Conservation (phyloP, 2,888 invertebrate genomes). For the Cactoblastis cactorum region DNA sequence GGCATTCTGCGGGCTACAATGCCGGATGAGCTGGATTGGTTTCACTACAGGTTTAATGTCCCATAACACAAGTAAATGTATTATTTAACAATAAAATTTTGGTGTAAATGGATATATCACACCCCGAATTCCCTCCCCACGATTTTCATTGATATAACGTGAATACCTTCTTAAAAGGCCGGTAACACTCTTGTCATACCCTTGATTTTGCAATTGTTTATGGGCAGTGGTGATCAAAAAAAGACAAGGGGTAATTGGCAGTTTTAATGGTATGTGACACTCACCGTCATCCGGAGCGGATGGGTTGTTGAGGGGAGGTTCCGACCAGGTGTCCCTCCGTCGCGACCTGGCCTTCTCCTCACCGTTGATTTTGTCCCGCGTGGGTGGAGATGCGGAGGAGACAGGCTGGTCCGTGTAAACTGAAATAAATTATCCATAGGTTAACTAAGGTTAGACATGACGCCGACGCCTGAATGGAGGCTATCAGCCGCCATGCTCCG, state of each 20-base stretch:
- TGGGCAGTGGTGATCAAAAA: neutral
- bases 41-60: neutral
- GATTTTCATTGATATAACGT: too few relatives aligned
- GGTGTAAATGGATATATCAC: too few relatives aligned
- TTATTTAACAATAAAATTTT: neutral
- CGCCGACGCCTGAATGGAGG: too few relatives aligned
- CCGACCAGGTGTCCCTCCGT: constrained; percentile 74
- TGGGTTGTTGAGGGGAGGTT: constrained; percentile 46
- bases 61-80: neutral
- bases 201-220: neutral
- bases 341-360: constrained; percentile 84
- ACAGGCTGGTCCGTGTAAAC: constrained; percentile 84
- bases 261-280: too few relatives aligned
- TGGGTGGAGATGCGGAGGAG: constrained; percentile 89
- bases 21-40: neutral
- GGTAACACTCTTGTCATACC: too few relatives aligned
- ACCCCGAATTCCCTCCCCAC: too few relatives aligned
- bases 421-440: constrained; percentile 35
- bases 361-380: constrained; percentile 87
- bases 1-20: constrained; percentile 5
- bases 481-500: too few relatives aligned
- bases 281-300: constrained; percentile 56
- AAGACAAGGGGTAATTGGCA: neutral
- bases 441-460: neutral
- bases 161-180: too few relatives aligned